phyloP scores from a whole-genome alignment of 2,888 invertebrate species.

The Lasiommata megera region DNA sequence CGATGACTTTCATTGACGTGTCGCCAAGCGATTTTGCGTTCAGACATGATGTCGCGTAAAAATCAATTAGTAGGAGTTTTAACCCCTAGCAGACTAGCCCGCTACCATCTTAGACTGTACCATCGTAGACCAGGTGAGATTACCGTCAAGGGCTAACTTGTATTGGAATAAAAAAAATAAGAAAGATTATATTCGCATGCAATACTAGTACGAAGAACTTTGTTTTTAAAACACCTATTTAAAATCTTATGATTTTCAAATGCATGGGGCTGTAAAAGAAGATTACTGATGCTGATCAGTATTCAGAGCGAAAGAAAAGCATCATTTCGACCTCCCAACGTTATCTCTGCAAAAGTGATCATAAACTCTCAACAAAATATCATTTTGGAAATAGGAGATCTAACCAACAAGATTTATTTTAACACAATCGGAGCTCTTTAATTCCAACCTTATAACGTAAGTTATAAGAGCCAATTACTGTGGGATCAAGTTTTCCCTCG shows the following conservation, averaged over 20 bases:
- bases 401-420: slow-evolving; percentile 25
- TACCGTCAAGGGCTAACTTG: too few relatives aligned
- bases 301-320: slow-evolving; percentile 23
- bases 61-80: too few relatives aligned
- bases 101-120: too few relatives aligned
- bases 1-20: too few relatives aligned
- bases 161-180: too few relatives aligned
- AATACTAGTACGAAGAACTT: too few relatives aligned
- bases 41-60: too few relatives aligned
- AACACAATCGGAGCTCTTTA: neutral
- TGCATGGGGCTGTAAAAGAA: neutral
- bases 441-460: neutral
- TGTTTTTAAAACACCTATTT: too few relatives aligned
- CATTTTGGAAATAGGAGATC: slow-evolving; percentile 26
- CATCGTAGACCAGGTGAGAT: too few relatives aligned
- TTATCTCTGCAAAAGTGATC: slow-evolving; percentile 27
- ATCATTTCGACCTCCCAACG: slow-evolving; percentile 19
- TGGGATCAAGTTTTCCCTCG: neutral
- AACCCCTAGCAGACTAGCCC: too few relatives aligned
- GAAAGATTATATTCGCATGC: too few relatives aligned
- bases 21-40: too few relatives aligned
- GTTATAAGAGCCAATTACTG: neutral
- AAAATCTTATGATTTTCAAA: neutral
- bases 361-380: slow-evolving; percentile 31
- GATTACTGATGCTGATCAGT: slow-evolving; percentile 15